Evolutionary conservation across 2,888 invertebrate genomes (phyloP).

Genomic region (Tenthredo amoena): DNA sequence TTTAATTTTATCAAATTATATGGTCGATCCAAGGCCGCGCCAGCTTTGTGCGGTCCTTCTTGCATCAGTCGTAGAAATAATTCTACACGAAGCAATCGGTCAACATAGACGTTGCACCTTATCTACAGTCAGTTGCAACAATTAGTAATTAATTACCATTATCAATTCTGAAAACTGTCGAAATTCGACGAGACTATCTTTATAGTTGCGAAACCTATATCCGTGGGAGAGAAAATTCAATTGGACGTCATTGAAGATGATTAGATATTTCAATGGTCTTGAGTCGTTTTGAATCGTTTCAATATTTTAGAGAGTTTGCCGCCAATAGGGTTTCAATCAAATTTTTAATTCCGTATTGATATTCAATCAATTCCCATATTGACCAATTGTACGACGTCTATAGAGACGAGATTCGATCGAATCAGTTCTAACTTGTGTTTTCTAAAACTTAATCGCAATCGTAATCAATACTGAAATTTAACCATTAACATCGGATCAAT

Average conservation of each 20-base stretch:
- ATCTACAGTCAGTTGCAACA: constrained; percentile 26
- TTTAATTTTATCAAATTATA: neutral
- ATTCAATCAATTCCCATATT: too few species aligned
- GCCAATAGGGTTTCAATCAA: too few species aligned
- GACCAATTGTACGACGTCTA: too few species aligned
- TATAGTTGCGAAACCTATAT: neutral
- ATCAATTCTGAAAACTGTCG: neutral
- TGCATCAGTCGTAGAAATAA: neutral
- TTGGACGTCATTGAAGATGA: neutral
- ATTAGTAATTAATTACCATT: neutral
- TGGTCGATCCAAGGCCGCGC: neutral
- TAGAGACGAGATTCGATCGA: too few species aligned
- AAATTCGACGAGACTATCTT: neutral
- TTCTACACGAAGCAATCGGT: neutral
- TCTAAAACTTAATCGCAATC: too few species aligned
- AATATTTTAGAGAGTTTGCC: too few species aligned
- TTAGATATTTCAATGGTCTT: neutral
- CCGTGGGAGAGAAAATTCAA: neutral
- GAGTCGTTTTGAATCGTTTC: too few species aligned
- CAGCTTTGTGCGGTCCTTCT: neutral
- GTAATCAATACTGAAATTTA: too few species aligned
- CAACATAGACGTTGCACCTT: neutral
- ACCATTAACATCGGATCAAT: neutral
- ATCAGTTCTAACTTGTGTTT: too few species aligned
- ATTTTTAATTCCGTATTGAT: too few species aligned